Percentiles rank a stretch among this genome's conserved stretches.
Conservation (phyloP, 2,888 invertebrate genomes). For the Orthosia incerta region DNA sequence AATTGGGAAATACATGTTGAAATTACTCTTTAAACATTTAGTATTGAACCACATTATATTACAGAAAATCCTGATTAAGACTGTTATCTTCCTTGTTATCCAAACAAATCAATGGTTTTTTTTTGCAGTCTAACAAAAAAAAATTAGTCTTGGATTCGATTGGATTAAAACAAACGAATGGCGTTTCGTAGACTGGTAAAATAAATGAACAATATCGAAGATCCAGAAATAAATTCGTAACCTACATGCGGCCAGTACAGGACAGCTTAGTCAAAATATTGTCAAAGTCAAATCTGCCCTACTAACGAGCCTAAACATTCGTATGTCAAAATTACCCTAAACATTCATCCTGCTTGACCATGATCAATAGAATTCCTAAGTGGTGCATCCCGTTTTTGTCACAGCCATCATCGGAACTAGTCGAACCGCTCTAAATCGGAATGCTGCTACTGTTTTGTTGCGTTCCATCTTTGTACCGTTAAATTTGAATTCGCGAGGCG, state of each 20-base stretch:
- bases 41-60: neutral
- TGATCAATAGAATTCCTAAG: slow-evolving; percentile 80
- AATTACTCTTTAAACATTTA: slow-evolving; percentile 10
- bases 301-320: slow-evolving; percentile 16
- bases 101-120: neutral
- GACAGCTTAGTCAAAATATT: neutral
- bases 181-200: neutral
- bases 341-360: slow-evolving; percentile 56
- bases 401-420: slow-evolving; percentile 75
- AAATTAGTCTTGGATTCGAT: no score
- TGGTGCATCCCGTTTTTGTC: slow-evolving; percentile 83
- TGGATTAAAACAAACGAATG: neutral
- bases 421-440: slow-evolving; percentile 78
- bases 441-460: slow-evolving; percentile 84
- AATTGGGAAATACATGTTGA: slow-evolving; percentile 7
- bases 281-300: slow-evolving; percentile 4
- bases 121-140: neutral
- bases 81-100: neutral
- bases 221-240: neutral
- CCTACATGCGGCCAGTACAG: neutral
- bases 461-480: slow-evolving; percentile 87
- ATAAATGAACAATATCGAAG: neutral
- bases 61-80: neutral
- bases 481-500: slow-evolving; percentile 85
- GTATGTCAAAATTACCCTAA: slow-evolving; percentile 62